Conservation (phyloP, 2,797 vertebrate species). For the Smutsia temminckii region DNA sequence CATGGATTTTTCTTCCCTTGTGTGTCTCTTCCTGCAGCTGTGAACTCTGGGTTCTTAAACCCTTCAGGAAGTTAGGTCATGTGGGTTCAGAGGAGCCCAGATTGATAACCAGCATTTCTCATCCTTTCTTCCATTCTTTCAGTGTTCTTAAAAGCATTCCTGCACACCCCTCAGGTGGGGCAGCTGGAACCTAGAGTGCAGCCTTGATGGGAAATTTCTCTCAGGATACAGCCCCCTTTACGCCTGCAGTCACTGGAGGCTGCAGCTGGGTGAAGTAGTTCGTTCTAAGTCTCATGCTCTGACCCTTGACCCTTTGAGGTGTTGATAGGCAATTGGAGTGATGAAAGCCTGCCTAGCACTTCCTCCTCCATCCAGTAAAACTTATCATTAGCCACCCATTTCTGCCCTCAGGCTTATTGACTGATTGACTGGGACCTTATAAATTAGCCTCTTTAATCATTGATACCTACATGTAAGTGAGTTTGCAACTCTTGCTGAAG, state of each 20-base stretch:
- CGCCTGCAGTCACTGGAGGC: background rate
- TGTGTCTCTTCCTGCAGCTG: background rate
- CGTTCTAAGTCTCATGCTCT: background rate
- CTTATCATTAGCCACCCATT: background rate
- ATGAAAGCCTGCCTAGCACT: background rate
- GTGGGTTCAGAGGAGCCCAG: background rate
- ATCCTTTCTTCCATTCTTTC: background rate
- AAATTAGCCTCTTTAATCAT: background rate
- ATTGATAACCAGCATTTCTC: background rate
- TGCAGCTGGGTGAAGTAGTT: background rate
- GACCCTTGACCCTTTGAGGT: background rate
- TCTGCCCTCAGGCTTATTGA: background rate
- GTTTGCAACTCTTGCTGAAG: background rate
- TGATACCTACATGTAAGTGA: background rate
- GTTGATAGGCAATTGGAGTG: background rate
- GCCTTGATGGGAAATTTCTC: background rate
- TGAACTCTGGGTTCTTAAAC: background rate
- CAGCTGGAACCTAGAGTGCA: background rate
- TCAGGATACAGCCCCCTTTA: background rate
- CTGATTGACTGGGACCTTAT: background rate
- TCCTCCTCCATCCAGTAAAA: background rate
- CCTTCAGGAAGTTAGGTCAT: background rate
- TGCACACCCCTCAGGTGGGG: background rate
- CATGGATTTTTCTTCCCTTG: background rate
- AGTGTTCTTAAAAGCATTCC: background rate